phyloP scores from a whole-genome alignment of 2,113 vertebrate species.

The Dromiciops gliroides region DNA sequence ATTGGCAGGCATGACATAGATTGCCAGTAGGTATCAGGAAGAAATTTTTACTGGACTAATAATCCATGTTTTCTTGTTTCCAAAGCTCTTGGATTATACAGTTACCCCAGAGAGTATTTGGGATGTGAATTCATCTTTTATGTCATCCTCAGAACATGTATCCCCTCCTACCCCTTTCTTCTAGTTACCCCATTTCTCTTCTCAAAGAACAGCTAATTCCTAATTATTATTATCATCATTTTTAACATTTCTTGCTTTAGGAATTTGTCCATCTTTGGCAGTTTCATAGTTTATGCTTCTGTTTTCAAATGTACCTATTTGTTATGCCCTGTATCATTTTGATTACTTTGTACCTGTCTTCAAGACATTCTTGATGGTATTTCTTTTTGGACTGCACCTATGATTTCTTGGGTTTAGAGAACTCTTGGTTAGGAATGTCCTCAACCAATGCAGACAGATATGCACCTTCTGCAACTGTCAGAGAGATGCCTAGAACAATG shows the following conservation, averaged over 20 bases:
- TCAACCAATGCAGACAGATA: not conserved
- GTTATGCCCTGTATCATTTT: not conserved
- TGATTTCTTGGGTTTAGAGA: not conserved
- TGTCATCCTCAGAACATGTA: not conserved
- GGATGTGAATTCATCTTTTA: constrained; percentile 19
- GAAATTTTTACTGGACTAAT: not conserved
- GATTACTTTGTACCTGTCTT: not conserved
- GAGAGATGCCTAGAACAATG: not conserved
- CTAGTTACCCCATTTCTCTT: constrained; percentile 1
- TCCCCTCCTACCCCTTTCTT: not conserved
- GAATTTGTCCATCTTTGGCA: constrained; percentile 2
- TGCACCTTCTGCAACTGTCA: not conserved
- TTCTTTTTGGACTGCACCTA: not conserved
- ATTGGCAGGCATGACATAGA: not conserved
- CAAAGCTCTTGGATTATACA: constrained; percentile 22
- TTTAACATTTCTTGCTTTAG: constrained; percentile 11
- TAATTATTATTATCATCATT: no score
- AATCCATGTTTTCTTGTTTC: not conserved
- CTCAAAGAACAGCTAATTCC: constrained; percentile 20
- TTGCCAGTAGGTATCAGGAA: not conserved
- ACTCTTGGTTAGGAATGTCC: not conserved
- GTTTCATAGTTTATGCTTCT: not conserved
- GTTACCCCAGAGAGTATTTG: not conserved
- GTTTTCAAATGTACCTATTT: not conserved
- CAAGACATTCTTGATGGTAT: not conserved